Percentiles rank a stretch among this genome's conserved stretches.
Evolutionary conservation across 2,113 vertebrate species (phyloP).

Genomic region (Brachionichthys hirsutus): DNA sequence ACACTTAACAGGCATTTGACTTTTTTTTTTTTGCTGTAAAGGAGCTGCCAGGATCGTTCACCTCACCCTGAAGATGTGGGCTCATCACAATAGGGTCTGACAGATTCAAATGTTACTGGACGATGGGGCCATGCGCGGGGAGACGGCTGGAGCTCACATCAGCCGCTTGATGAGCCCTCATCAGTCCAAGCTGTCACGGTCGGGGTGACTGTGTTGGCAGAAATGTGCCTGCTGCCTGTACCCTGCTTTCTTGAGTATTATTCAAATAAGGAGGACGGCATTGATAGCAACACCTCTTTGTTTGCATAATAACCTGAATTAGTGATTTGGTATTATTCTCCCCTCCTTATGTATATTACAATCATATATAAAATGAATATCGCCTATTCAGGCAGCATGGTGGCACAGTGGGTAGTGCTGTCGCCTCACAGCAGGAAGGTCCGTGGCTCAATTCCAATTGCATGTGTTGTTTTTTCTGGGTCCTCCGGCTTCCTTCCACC

Average conservation of each 20-base stretch:
- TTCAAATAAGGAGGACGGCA: conserved; percentile 4
- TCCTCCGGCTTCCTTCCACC: no score
- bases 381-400: no score
- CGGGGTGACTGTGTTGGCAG: conserved; percentile 9
- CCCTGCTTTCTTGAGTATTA: no score
- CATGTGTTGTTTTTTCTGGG: no score
- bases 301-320: no score
- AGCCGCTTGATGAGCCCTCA: conserved; percentile 31
- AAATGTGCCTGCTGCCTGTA: conserved; percentile 5
- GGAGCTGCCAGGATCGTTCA: conserved; percentile 57
- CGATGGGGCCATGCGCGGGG: conserved; percentile 36
- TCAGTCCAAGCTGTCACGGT: conserved; percentile 42
- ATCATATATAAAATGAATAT: no score
- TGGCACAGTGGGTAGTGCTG: no score
- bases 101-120: conserved; percentile 71
- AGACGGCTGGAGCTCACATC: conserved; percentile 3
- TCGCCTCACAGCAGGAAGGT: no score
- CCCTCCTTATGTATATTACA: no score
- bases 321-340: no score
- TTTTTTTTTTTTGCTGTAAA: conserved; percentile 40
- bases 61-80: conserved; percentile 42
- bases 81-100: conserved; percentile 60
- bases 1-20: conserved; percentile 44
- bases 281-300: background rate
- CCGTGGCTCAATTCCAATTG: no score